Evolutionary conservation across 2,888 invertebrate species (phyloP), one percentile per base, ranked within the genome.

Genomic region (Sarcophaga subvicina): DNA sequence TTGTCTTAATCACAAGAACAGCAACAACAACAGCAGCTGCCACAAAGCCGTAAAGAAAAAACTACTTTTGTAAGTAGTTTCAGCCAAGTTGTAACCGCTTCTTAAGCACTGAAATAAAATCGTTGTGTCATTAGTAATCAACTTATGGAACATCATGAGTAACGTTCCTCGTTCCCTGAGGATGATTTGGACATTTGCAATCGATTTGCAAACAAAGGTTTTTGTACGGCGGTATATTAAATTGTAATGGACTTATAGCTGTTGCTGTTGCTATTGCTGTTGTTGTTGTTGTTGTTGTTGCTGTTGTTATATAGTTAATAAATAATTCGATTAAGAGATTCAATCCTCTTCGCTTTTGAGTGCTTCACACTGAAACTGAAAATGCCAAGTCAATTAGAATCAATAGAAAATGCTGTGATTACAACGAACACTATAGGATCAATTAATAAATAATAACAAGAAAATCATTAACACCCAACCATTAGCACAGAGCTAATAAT

Each of bases 101-200:
- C 54, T 54, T 17, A 14, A 14, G 54, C 54, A 54, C 14, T 54
- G 54, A 14, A 81, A 37, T 59, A 12, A 83, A 86, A 80, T 67
- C 76, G 59, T 54, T 76, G 27, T 63, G 76, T 80, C 80, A 83
- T 73, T 80, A 69, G 22, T 77, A 83, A 80, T 73, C 82, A 80
- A 77, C 62, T 79, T 45, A 22, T 20, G 64, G 20, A 11, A 67
- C 72, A 25, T 27, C 72, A 37, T 27, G 47, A 27, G 72, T 59
- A 63, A 54, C 45, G 70, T 47, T 59, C 27, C 54, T 71, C 37
- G 37, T 79, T 70, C 70, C 47, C 4, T 14, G 25, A 69, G 25
- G 54, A 75, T 67, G 62, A 60, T 12, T 70, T 63, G 54, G 22
- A n/a, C 67, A 62, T 69, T 67, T 60, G 22, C 67, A 63, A 49